These are phyloP conservation scores for Callinectes sapidus DNA, from an alignment of 2,888 invertebrate species.

Conservation along the genomic window DNA sequence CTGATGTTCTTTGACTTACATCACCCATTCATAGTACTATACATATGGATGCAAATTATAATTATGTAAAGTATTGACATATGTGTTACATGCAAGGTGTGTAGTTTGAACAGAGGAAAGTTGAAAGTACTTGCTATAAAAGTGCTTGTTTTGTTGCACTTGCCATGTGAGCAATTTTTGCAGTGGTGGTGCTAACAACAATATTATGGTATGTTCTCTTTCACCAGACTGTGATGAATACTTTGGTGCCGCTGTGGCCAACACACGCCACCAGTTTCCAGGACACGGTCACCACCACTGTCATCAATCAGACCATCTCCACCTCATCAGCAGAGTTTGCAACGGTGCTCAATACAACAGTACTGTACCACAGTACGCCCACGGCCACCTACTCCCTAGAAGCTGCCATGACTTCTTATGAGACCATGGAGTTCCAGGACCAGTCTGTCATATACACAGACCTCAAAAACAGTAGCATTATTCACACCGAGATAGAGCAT, in stretches of 20 bases:
- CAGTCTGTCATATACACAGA: conserved; percentile 50
- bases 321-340: conserved; percentile 46
- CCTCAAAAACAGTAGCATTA: background rate
- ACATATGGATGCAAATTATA: too few species aligned
- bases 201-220: background rate
- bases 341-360: conserved; percentile 55
- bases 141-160: too few species aligned
- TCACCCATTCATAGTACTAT: too few species aligned
- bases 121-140: too few species aligned
- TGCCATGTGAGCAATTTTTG: too few species aligned
- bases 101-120: too few species aligned
- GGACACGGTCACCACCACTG: conserved; percentile 38
- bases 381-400: background rate
- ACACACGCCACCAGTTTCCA: conserved; percentile 46
- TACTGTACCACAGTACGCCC: background rate
- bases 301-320: conserved; percentile 57
- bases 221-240: conserved; percentile 48
- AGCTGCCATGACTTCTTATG: conserved; percentile 53
- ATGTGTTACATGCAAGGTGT: too few species aligned
- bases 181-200: too few species aligned
- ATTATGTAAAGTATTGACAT: too few species aligned
- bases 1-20: too few species aligned
- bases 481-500: background rate
- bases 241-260: conserved; percentile 54
- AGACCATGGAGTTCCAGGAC: conserved; percentile 59